phyloP scores from a whole-genome alignment of 2,888 invertebrate species.

The Thysanoteuthis rhombus region DNA sequence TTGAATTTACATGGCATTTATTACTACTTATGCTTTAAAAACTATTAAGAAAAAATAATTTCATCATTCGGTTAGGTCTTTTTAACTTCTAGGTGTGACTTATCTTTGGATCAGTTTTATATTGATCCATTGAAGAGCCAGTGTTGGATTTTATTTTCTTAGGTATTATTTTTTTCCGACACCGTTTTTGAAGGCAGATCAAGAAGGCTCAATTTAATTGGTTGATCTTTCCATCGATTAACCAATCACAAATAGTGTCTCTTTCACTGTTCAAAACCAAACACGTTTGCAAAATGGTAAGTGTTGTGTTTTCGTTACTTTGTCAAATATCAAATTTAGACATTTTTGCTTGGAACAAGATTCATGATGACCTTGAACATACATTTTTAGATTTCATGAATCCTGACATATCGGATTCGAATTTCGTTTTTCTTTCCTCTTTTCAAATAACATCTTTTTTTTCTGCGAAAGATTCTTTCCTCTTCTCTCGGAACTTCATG shows the following conservation, averaged over 20 bases:
- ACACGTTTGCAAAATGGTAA: neutral
- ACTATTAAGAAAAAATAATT: too few species aligned
- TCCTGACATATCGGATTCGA: neutral
- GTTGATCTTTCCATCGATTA: neutral
- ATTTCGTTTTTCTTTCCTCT: too few species aligned
- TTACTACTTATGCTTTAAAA: too few species aligned
- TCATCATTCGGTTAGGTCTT: too few species aligned
- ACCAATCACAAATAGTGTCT: neutral
- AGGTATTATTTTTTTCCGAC: neutral
- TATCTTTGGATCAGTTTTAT: neutral
- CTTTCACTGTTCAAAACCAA: neutral
- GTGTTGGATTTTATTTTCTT: neutral
- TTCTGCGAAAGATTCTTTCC: too few species aligned
- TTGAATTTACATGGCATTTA: too few species aligned
- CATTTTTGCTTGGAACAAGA: neutral
- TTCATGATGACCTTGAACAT: neutral
- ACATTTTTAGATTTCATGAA: neutral
- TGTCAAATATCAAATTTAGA: neutral
- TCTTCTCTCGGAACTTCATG: too few species aligned
- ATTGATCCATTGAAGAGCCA: neutral
- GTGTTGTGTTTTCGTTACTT: neutral
- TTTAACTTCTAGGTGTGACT: too few species aligned
- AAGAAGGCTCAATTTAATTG: neutral
- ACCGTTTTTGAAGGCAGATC: neutral
- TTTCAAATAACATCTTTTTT: too few species aligned